Base-by-base conservation (phyloP, 2,888 invertebrate genomes). In the Drosophila ezoana region DNA sequence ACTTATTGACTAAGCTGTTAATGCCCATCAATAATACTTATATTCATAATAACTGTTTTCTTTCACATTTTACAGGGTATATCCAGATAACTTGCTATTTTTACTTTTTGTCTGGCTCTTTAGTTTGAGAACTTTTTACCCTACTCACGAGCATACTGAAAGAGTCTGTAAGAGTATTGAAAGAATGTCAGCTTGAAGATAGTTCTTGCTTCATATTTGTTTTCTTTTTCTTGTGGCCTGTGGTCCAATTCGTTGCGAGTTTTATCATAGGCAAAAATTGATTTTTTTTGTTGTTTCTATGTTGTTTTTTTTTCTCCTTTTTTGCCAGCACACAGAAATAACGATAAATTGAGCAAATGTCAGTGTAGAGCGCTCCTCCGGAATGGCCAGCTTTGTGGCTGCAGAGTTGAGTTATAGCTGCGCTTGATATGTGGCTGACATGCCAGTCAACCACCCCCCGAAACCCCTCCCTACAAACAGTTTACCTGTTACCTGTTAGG, bases 281-380 rank as follows among this genome's bases (percentile, higher is more conserved):
- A 85, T 85, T 85, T 89, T 85, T 89, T 87, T 84, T 87, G 66
- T 74, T 64, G 60, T 59, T 62, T 13, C 57, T 66, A 47, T 38
- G 52, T 51, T 40, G 8, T 48, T 41, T 14, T 4, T 79, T 74
- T 57, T 16, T 71, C 37, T 69, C 49, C 18, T 37, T 8, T 49
- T 41, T 63, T 14, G 48, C 41, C 53, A 28, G 72, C 72, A 66
- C 58, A 77, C 47, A 44, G 49, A 89, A 87, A 85, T 76, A 89
- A 89, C 84, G 89, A 85, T 85, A 85, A 85, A 85, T 85, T 89
- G 84, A 84, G 85, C 81, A 85, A 87, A 85, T 85, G 84, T 89
- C 84, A 89, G 72, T 79, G 81, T 37, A 64, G 45, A 64, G 63
- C 66, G 35, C 41, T 32, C 38, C 38, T 48, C 28, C 60, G 45